Base-by-base conservation (phyloP, 1,140 invertebrate genomes). In the Zelostemma sp. region DNA sequence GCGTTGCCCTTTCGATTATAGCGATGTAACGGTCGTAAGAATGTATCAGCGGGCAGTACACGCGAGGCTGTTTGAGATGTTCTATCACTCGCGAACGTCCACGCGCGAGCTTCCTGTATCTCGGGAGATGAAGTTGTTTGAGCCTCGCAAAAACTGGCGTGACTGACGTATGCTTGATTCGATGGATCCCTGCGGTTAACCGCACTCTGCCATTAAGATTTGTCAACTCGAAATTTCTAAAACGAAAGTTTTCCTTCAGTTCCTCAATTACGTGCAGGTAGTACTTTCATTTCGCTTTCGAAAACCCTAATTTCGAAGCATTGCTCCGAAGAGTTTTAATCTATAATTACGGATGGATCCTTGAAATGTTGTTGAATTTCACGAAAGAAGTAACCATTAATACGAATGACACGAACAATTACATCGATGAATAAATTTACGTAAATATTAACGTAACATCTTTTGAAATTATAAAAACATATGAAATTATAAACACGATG, bases 1-100 rank as follows among this genome's bases (percentile, higher is more conserved):
- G 16, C 40, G 43, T 46, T 46, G 19, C 43, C 16, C 43, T 46
- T 28, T 38, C 43, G 41, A 68, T 68, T n/a, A n/a, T 57, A 68
- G 60, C 64, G 56, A 59, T 31, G 12, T 67, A 67, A 67, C 64
- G 64, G 64, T 67, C 51, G 18, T 35, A 47, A 14, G 53, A 57
- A 53, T 16, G 31, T 28, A 31, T 25, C 21, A 14, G 53, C 3
- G n/a, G n/a, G 28, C 28, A 11, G 11, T 11, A 15, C 40, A 41
- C 40, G 40, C 14, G 19, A 21, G 19, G 8, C 43, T 6, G 16
- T 43, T 11, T 5, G 31, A 59, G 63, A 60, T 67, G 60, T 61
- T 31, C 46, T 56, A 67, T 57, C 46, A 50, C 50, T 61, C 40
- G 64, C 46, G 51, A 19, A 67, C 58, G 46, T 51, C 40, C n/a